These are phyloP conservation scores for Raphicerus campestris DNA, from an alignment of 2,113 vertebrate genomes.

Conservation along the genomic window DNA sequence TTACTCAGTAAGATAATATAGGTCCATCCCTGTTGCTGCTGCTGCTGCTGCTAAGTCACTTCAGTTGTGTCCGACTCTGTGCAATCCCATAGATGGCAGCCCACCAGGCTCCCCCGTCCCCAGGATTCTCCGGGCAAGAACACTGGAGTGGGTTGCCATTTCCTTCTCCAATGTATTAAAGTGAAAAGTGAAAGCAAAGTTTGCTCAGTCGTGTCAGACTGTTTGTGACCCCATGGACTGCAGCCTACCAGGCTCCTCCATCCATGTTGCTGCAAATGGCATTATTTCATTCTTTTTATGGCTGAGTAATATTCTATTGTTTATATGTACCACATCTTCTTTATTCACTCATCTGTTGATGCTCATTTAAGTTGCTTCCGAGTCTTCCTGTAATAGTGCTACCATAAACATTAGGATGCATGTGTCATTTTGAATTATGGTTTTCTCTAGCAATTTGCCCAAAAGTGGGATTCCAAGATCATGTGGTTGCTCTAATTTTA, in stretches of 20 bases:
- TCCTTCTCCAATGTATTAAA: too few species aligned
- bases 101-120: too few species aligned
- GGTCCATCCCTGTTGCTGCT: neutral
- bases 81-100: too few species aligned
- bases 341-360: neutral
- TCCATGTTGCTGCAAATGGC: neutral
- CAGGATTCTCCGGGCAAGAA: too few species aligned
- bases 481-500: neutral
- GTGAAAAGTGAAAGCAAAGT: too few species aligned
- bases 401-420: neutral
- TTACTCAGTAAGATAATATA: neutral
- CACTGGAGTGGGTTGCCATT: too few species aligned
- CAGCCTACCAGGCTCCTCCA: neutral
- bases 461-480: neutral
- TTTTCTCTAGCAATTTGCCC: neutral
- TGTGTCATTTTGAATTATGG: neutral
- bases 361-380: neutral
- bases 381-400: neutral
- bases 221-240: too few species aligned
- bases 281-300: neutral
- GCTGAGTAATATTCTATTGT: neutral
- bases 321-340: neutral
- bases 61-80: too few species aligned
- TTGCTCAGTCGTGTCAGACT: too few species aligned
- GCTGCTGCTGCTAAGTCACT: neutral